Percentiles rank a stretch among this genome's conserved stretches.
phyloP scores from a whole-genome alignment of 1,140 invertebrate genomes.

The Pteromalus puparum region DNA sequence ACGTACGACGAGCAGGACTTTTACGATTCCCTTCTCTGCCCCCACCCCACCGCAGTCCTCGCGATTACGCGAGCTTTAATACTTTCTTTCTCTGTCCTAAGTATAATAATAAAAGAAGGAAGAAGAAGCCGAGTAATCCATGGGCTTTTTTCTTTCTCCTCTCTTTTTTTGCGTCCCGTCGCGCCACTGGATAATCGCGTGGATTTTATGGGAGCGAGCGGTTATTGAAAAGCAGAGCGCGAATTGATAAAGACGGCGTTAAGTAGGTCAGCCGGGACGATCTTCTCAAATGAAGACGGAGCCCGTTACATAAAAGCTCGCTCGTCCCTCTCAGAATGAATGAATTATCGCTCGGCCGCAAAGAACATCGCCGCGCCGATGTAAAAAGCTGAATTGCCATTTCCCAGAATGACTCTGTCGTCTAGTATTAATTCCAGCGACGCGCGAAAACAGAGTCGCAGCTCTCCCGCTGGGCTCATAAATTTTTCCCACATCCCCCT shows the following conservation, averaged over 20 bases:
- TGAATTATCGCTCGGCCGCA: background rate
- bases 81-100: slow-evolving; percentile 5
- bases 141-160: background rate
- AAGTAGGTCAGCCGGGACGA: background rate
- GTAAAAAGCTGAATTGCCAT: background rate
- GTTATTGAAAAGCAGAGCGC: background rate
- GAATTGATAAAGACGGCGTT: background rate
- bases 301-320: background rate
- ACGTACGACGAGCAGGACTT: background rate
- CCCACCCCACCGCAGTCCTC: background rate
- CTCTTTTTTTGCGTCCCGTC: background rate
- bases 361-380: background rate
- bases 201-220: background rate
- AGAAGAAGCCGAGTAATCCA: background rate
- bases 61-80: background rate
- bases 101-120: background rate
- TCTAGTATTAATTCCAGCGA: background rate
- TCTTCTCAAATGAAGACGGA: background rate
- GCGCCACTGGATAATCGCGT: background rate
- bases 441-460: no score
- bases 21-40: background rate
- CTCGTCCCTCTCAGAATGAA: background rate
- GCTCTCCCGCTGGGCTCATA: background rate
- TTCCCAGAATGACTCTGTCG: background rate
- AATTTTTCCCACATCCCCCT: background rate